phyloP scores from a whole-genome alignment of 2,888 invertebrate species.

The Cephus pulcher region DNA sequence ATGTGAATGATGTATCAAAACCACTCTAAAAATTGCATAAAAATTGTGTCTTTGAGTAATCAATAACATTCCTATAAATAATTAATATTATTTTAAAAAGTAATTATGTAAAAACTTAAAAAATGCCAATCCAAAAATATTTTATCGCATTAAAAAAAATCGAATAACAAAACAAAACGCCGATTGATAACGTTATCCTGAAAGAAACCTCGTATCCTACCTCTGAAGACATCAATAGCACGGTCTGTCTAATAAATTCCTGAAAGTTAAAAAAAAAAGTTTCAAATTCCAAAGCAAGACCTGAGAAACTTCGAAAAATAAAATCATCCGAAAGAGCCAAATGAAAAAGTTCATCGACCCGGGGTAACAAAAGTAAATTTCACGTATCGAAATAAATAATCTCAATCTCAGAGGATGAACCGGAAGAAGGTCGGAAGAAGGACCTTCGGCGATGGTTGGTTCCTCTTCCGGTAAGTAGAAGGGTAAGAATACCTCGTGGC shows the following conservation, averaged over 20 bases:
- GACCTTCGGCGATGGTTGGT: background rate
- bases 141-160: background rate
- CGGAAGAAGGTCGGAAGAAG: background rate
- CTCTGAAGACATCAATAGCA: too few relatives aligned
- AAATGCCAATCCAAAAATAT: background rate
- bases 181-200: background rate
- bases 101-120: too few relatives aligned
- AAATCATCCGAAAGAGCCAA: background rate
- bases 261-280: background rate
- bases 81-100: too few relatives aligned
- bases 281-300: background rate
- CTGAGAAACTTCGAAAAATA: background rate
- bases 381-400: background rate
- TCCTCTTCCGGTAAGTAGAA: background rate
- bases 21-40: background rate
- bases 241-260: too few relatives aligned
- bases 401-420: background rate
- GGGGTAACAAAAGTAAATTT: background rate
- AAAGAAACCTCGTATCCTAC: too few relatives aligned
- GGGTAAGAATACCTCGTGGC: background rate
- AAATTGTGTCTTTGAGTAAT: background rate
- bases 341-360: background rate
- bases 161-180: background rate
- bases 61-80: too few relatives aligned
- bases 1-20: background rate